Base-by-base conservation (phyloP, 1,140 invertebrate genomes). In the Trachymyrmex septentrionalis region DNA sequence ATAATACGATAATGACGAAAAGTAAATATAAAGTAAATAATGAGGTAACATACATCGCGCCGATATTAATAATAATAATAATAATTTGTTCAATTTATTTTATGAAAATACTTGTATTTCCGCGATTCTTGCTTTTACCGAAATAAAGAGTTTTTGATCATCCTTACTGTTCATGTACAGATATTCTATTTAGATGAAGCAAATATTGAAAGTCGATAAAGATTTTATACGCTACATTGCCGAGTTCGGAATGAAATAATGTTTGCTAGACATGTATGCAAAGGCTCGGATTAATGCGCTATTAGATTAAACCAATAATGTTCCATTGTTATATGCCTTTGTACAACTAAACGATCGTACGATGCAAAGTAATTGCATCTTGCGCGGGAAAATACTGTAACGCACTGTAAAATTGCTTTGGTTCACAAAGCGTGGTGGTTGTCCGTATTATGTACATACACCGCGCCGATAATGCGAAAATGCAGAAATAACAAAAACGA, bases 291-390 rank as follows among this genome's bases (percentile, higher is more conserved):
- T 84, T 84, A 84, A 75, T 75, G 80, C 24, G 14, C 69, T 38
- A 84, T 84, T 84, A 75, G 55, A 84, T 73, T 75, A 84, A 73
- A 48, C 69, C 69, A 84, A 84, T 84, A 84, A 84, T 14, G 69
- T 61, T 34, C 55, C 38, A 75, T 84, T 84, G 69, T 75, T 75
- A 44, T 57, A 1, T 34, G 27, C 55, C 55, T 75, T 82, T 82
- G 69, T 61, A 75, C 24, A n/a, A 14, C n/a, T 50, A 61, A 75
- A 84, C 80, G 67, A 48, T 73, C 55, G 24, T 57, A 57, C 44
- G 55, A 34, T 48, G 80, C 24, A 84, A 75, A 84, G 73, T 75
- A 82, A 82, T 73, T 73, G 24, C 50, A 38, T 44, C 55, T 73
- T 82, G 53, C 24, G 34, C 80, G 69, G 24, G 55, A 84, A 48